Evolutionary conservation across 2,888 invertebrate genomes (phyloP), one percentile per base, ranked within the genome.

Genomic region (Deilephila elpenor): DNA sequence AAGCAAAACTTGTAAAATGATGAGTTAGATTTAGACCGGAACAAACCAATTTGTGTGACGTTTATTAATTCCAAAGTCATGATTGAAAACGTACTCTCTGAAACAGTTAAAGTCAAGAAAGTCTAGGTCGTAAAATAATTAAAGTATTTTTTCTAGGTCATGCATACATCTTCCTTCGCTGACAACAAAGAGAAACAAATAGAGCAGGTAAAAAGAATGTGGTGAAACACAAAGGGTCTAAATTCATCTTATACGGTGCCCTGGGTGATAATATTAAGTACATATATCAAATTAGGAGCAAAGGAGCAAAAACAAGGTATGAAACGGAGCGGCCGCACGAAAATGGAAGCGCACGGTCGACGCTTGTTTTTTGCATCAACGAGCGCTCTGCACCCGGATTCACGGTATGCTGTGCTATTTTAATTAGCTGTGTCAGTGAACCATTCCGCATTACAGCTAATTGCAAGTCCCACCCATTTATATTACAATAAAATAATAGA

Each of bases 401-500:
- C 71, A 60, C 71, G 64, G 64, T 73, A 67, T 71, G 71, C 64
- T 37, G 71, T 67, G 71, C 74, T 71, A 74, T 74, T 71, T 74
- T 74, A 74, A 74, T 74, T 71, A 74, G 71, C 62, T 59, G 71
- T 74, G 71, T 67, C 71, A 74, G 59, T 74, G 71, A 71, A 71
- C 71, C 51, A 64, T 67, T 67, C 51, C 67, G 67, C 44, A 67
- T 67, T 67, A 67, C 67, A 67, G 37, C 64, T 51, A 67, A 44
- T 44, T 67, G 51, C 67, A 67, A 67, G 44, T n/a, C 44, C 25
- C 20, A 11, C 20, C 44, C 67, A 67, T 67, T 67, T 67, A 67
- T 67, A 44, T 44, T 14, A 44, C 14, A 44, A 44, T 44, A 44
- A 44, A 44, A 44, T 44, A 44, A 44, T 44, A 44, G 14, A 44